These are phyloP conservation scores for Cyclargus thomasi DNA, from an alignment of 1,140 invertebrate genomes.

Conservation along the genomic window DNA sequence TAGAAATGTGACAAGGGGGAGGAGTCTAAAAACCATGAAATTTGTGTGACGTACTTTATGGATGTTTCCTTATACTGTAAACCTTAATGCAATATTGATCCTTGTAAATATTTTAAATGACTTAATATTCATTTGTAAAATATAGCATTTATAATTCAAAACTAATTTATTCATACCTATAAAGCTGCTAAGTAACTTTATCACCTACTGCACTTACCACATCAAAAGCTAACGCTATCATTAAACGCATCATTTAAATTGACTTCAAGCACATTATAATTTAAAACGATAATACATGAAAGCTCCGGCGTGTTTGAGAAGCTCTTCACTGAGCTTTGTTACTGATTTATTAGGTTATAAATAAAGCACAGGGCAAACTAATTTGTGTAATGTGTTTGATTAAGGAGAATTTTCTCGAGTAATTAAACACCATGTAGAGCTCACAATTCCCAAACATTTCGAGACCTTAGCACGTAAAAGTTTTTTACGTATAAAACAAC, in stretches of 20 bases:
- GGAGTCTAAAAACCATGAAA: too few relatives aligned
- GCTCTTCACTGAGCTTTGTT: conserved; percentile 16
- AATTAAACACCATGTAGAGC: background rate
- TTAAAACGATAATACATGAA: conserved; percentile 15
- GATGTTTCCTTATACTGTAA: too few relatives aligned
- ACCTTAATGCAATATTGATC: too few relatives aligned
- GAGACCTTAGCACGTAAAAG: too few relatives aligned
- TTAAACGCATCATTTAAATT: conserved; percentile 7
- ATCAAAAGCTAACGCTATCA: conserved; percentile 5
- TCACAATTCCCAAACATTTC: background rate
- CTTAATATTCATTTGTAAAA: background rate
- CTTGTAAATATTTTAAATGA: too few relatives aligned
- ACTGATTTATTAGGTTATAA: conserved; percentile 6
- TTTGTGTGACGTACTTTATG: too few relatives aligned
- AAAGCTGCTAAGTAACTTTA: background rate
- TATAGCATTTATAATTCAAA: background rate
- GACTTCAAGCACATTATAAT: conserved; percentile 12
- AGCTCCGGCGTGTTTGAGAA: conserved; percentile 15
- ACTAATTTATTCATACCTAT: background rate
- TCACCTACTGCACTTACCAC: background rate
- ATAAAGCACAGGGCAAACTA: conserved; percentile 16
- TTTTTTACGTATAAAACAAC: too few relatives aligned
- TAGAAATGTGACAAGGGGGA: too few relatives aligned
- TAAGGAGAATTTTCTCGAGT: background rate
- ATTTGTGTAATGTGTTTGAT: conserved; percentile 18